Evolutionary conservation across 2,113 vertebrate genomes (phyloP), one percentile per base, ranked within the genome.

Genomic region (Hyla sarda): DNA sequence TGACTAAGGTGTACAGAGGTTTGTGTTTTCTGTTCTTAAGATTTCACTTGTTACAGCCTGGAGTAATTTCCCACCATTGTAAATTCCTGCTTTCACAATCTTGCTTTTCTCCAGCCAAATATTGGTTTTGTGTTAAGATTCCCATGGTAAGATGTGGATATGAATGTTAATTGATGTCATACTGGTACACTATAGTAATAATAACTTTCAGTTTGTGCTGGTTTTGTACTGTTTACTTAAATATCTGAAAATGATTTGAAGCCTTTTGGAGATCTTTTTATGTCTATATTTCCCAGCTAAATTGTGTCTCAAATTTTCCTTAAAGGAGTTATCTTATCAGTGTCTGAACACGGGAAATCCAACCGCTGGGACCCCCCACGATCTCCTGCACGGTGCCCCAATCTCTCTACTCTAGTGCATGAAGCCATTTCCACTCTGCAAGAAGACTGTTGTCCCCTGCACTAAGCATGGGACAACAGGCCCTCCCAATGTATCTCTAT

Each of bases 1-100:
- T 30, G 75, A 77, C 48, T 32, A 54, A 77, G 50, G 48, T 76
- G 74, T 32, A 48, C 14, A 37, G 41, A n/a, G 77, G 32, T 60
- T 56, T 81, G 37, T 47, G 56, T 65, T 23, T 41, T 60, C 28
- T 79, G 58, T 81, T 65, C n/a, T 81, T 47, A 30, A 37, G 30
- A 8, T 81, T 81, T 81, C 34, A 47, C 37, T 81, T 81, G 41
- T 23, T 65, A 81, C 60, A 81, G 56, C 56, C 56, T 47, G 19
- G 37, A 60, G 78, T 25, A 0, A 28, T 81, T 81, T 81, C 78
- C 78, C 56, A 81, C 34, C 78, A 81, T 81, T 81, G 78, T 81
- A 37, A 81, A 81, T 45, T 62, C n/a, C 77, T 62, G 50, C 56
- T 62, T 81, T 81, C 78, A 47, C 56, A 81, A 81, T 62, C 14